phyloP scores from a whole-genome alignment of 1,140 invertebrate genomes.

The Drosophila sulfurigaster region DNA sequence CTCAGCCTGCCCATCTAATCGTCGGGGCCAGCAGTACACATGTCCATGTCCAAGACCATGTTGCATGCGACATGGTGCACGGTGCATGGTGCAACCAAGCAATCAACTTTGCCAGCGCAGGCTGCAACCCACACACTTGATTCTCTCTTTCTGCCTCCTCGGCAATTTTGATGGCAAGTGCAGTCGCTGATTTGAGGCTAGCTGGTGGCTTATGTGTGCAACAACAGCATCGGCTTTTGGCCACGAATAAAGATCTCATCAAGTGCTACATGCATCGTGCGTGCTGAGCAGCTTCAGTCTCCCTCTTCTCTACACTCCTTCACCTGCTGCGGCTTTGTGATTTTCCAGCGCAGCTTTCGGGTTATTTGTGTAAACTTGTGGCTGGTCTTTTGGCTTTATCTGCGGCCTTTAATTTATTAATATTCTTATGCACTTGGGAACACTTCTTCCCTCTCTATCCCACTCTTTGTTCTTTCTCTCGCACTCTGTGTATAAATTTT shows the following conservation, averaged over 20 bases:
- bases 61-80: background rate
- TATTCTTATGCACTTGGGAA: conserved; percentile 68
- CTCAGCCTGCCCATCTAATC: conserved; percentile 59
- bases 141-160: background rate
- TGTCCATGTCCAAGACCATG: conserved; percentile 37
- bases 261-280: conserved; percentile 73
- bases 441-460: conserved; percentile 36
- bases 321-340: background rate
- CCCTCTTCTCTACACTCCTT: background rate
- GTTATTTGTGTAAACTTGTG: conserved; percentile 66
- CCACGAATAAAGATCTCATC: conserved; percentile 79
- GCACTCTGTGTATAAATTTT: conserved; percentile 66
- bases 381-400: conserved; percentile 70
- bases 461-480: background rate
- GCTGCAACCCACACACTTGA: conserved; percentile 44
- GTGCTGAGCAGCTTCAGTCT: conserved; percentile 28
- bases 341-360: conserved; percentile 22
- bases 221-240: conserved; percentile 22
- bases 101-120: conserved; percentile 55
- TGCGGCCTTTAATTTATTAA: conserved; percentile 82
- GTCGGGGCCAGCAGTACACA: conserved; percentile 44
- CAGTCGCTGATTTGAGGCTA: conserved; percentile 38
- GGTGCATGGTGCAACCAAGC: conserved; percentile 15
- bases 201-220: conserved; percentile 51
- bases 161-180: conserved; percentile 40